These are phyloP conservation scores for Masnerella sp. DNA, from an alignment of 2,888 invertebrate species.

Conservation along the genomic window DNA sequence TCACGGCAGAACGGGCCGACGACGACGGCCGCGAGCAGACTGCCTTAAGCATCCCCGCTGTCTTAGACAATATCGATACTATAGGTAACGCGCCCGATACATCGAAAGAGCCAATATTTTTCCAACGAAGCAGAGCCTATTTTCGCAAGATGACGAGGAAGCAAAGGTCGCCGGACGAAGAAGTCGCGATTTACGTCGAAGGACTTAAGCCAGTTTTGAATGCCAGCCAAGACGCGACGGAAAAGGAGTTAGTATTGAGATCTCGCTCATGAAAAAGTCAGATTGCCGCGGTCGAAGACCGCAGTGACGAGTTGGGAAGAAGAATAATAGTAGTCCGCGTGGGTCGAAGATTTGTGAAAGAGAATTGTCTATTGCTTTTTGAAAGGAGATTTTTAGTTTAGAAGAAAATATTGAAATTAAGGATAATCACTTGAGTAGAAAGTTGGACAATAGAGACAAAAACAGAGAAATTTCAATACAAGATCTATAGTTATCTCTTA, in stretches of 20 bases:
- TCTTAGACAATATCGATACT: conserved; percentile 48
- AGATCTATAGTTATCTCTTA: too few species aligned
- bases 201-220: conserved; percentile 9
- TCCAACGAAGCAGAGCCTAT: conserved; percentile 44
- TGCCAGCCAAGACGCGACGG: conserved; percentile 7
- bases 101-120: conserved; percentile 37
- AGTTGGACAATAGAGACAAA: too few species aligned
- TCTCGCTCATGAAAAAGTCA: not conserved
- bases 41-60: conserved; percentile 30
- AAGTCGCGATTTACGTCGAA: conserved; percentile 1
- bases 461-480: too few species aligned
- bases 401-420: too few species aligned
- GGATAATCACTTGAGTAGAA: too few species aligned
- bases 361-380: too few species aligned
- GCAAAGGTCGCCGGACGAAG: conserved; percentile 26
- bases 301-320: too few species aligned
- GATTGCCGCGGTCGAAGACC: too few species aligned
- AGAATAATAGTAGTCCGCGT: too few species aligned
- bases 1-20: conserved; percentile 15
- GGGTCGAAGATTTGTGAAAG: too few species aligned
- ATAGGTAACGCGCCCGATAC: conserved; percentile 31
- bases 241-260: conserved; percentile 27
- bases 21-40: conserved; percentile 46
- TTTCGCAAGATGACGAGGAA: conserved; percentile 34
- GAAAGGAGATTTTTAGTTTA: too few species aligned